Base-by-base conservation (phyloP, 2,113 vertebrate species). In the Engraulis encrasicolus region DNA sequence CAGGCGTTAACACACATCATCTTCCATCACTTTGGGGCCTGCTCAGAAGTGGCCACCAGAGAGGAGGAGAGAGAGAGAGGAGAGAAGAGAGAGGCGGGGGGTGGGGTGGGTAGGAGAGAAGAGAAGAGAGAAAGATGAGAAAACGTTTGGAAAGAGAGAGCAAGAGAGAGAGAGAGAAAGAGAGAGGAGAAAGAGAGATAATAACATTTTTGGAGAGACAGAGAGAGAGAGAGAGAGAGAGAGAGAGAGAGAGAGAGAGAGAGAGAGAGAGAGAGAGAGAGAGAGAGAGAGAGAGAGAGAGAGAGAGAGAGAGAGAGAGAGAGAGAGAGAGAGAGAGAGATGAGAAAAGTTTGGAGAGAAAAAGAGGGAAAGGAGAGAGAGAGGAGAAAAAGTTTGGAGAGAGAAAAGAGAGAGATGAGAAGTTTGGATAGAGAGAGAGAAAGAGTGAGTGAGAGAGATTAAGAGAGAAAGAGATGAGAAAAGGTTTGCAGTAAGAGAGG, bases 381-480 rank as follows among this genome's bases (percentile, higher is more conserved):
- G 37, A 20, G 23, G 36, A 23, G 45, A 34, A 31, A 58, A 27
- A 66, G 37, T n/a, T n/a, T n/a, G 40, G 12, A 80, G 20, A 74
- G 48, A 52, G 14, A 49, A n/a, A n/a, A n/a, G 45, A 14, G 17
- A 78, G 27, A 6, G 45, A 78, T 45, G 40, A 34, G 20, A 48
- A 23, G 66, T n/a, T n/a, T n/a, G n/a, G n/a, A n/a, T n/a, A n/a
- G 45, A 78, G 12, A 45, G 23, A 6, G 50, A 17, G 14, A 36
- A 81, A n/a, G 77, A n/a, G 50, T 23, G 80, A 27, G 31, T 23
- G 34, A 19, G 45, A 9, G 74, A 86, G 74, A 82, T 71, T 87
- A 37, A 87, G 66, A 85, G 82, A 82, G 85, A 40, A 17, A 52
- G 14, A 78, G 36, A 66, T 38, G 17, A n/a, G 38, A 80, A 83